Conservation (phyloP, 2,888 invertebrate genomes). For the Rhagonycha fulva region DNA sequence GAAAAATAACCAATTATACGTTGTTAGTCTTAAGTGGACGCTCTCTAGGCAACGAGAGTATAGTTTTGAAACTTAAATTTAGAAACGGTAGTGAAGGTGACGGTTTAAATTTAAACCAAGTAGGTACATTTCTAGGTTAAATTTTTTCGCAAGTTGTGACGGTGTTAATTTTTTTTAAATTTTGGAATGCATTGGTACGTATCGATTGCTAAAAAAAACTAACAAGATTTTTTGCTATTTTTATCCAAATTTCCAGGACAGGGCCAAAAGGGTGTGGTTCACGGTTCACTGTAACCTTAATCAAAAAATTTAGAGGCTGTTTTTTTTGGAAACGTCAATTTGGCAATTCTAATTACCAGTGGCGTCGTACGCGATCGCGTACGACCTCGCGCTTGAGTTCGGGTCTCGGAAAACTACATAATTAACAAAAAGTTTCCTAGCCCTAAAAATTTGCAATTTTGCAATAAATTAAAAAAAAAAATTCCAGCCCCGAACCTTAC, state of each 20-base stretch:
- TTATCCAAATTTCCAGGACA: neutral
- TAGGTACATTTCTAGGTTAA: neutral
- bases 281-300: neutral
- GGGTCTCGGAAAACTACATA: no score
- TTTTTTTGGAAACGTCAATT: neutral
- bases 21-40: neutral
- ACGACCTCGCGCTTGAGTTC: no score
- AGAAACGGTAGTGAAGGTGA: neutral
- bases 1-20: neutral
- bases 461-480: no score
- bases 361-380: no score
- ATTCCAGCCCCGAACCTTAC: no score
- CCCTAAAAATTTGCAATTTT: no score
- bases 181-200: neutral
- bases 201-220: neutral
- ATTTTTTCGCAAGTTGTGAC: neutral
- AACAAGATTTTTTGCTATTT: neutral
- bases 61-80: neutral
- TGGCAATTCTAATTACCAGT: neutral
- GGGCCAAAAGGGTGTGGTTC: neutral
- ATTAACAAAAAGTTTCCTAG: no score
- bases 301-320: neutral
- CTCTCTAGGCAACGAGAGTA: neutral
- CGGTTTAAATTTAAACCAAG: neutral
- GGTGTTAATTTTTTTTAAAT: no score